These are phyloP conservation scores for Ceratoteleas bidentatus DNA, from an alignment of 1,140 invertebrate species.

Conservation along the genomic window DNA sequence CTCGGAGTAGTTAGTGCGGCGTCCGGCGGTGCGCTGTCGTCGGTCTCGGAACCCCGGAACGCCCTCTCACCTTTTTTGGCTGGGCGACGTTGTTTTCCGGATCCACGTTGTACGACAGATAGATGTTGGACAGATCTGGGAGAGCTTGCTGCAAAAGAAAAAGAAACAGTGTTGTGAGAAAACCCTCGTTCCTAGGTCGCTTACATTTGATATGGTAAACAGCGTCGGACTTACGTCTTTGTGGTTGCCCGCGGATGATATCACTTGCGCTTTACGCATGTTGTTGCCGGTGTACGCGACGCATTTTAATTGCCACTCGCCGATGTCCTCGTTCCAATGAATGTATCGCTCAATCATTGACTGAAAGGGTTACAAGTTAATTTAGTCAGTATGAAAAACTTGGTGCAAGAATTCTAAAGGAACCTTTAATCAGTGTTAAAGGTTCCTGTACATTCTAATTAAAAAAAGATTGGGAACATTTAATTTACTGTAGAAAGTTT, in stretches of 20 bases:
- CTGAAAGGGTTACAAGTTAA: conserved; percentile 77
- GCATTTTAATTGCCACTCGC: conserved; percentile 98
- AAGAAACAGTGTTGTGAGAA: too few species aligned
- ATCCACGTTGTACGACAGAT: conserved; percentile 77
- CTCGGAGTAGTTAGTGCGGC: conserved; percentile 37
- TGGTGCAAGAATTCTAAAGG: too few species aligned
- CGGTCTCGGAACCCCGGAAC: conserved; percentile 77
- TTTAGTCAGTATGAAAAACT: not conserved
- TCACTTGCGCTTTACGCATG: too few species aligned
- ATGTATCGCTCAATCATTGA: conserved; percentile 95
- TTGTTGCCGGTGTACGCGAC: too few species aligned
- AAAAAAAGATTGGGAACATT: too few species aligned
- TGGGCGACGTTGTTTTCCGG: conserved; percentile 71
- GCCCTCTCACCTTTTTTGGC: conserved; percentile 73
- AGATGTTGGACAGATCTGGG: conserved; percentile 79
- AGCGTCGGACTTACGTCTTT: too few species aligned
- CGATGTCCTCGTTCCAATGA: conserved; percentile 98
- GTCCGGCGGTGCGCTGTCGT: conserved; percentile 78
- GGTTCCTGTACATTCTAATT: too few species aligned
- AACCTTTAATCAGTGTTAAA: too few species aligned
- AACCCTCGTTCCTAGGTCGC: too few species aligned
- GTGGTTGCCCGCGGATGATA: too few species aligned
- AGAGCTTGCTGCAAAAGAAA: conserved; percentile 68
- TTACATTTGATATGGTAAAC: conserved; percentile 11
- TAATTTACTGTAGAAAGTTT: too few species aligned